Evolutionary conservation across 2,113 vertebrate genomes (phyloP).

Genomic region (Microcebus jonahi): DNA sequence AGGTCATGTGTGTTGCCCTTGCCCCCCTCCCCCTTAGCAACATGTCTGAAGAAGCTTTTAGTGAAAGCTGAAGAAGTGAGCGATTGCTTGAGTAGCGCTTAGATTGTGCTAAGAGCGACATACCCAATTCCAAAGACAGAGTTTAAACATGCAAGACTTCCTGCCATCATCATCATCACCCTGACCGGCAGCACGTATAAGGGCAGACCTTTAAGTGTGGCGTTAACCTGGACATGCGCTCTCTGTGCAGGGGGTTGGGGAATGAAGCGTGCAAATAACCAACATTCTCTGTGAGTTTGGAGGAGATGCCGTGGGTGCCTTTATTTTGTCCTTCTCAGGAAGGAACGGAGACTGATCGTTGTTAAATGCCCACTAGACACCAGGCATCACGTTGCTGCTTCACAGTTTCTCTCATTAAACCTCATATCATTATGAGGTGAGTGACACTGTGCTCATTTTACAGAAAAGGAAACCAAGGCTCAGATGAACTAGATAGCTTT

Average conservation of each 20-base stretch:
- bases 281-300: not conserved
- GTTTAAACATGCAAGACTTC: not conserved
- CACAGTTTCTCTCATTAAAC: not conserved
- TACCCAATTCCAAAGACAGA: not conserved
- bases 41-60: not conserved
- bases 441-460: not conserved
- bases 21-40: too few relatives aligned
- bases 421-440: not conserved
- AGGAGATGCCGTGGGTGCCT: not conserved
- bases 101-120: not conserved
- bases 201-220: not conserved
- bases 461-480: not conserved
- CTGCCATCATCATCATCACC: fast-evolving
- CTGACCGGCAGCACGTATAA: not conserved
- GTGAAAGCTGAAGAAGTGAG: not conserved
- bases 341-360: not conserved
- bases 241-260: not conserved
- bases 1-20: too few relatives aligned
- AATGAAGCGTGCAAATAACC: not conserved
- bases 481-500: not conserved
- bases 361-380: not conserved
- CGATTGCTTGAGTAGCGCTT: not conserved
- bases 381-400: not conserved
- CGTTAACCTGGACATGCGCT: not conserved
- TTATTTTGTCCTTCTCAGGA: not conserved